These are phyloP conservation scores for Rhodinocichla rosea DNA, from an alignment of 2,113 vertebrate species.

Conservation along the genomic window DNA sequence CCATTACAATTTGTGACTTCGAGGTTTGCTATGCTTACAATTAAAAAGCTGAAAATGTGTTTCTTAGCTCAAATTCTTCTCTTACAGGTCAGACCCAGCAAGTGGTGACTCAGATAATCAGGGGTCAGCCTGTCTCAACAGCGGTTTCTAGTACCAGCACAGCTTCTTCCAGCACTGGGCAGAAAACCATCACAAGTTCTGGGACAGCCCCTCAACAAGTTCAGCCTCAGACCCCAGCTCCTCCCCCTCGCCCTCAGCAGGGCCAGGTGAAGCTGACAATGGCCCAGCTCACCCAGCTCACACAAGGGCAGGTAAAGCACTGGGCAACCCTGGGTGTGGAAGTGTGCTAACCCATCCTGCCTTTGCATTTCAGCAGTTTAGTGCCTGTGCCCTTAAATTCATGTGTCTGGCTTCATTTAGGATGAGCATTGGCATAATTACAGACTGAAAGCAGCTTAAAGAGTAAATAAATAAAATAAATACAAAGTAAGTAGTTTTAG, in stretches of 20 bases:
- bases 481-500: not conserved
- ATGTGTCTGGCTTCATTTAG: not conserved
- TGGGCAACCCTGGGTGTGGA: not conserved
- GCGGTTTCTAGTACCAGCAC: constrained; percentile 73
- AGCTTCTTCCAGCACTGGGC: constrained; percentile 68
- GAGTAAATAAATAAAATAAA: not conserved
- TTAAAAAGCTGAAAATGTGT: not conserved
- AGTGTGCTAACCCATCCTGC: not conserved
- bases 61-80: not conserved
- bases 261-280: constrained; percentile 98
- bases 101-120: constrained; percentile 82
- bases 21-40: not conserved
- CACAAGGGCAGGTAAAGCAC: constrained; percentile 88
- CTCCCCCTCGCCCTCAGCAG: constrained; percentile 85
- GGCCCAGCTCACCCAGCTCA: constrained; percentile 96
- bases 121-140: constrained; percentile 82
- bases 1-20: not conserved
- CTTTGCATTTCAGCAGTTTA: not conserved
- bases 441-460: not conserved
- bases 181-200: constrained; percentile 70
- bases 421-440: not conserved
- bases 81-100: constrained; percentile 84
- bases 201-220: constrained; percentile 56
- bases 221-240: constrained; percentile 62
- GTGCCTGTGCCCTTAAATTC: not conserved